Evolutionary conservation across 2,113 vertebrate species (phyloP).

Genomic region (Trachemys scripta): DNA sequence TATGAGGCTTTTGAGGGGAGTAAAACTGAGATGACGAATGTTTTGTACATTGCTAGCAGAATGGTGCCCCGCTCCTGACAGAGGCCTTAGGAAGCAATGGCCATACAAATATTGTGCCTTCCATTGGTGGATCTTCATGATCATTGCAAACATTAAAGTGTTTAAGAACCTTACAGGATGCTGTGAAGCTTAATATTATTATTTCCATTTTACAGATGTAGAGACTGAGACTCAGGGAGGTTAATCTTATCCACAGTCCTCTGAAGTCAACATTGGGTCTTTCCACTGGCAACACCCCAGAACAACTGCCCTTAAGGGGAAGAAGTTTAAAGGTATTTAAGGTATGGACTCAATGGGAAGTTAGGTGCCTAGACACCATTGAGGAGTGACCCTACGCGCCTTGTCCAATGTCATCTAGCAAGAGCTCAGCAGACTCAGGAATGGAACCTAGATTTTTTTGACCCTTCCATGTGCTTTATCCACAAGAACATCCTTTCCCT

Average conservation of each 20-base stretch:
- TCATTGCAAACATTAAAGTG: neutral
- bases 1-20: neutral
- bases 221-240: neutral
- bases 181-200: neutral
- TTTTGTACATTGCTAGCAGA: neutral
- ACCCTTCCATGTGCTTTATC: neutral
- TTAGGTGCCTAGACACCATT: neutral
- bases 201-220: neutral
- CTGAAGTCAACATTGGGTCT: neutral
- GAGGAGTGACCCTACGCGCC: neutral
- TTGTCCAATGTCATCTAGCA: neutral
- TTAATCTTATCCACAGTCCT: neutral
- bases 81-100: neutral
- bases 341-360: rapidly evolving
- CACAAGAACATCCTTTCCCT: neutral
- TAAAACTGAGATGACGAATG: neutral
- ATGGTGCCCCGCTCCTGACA: neutral
- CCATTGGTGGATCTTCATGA: neutral
- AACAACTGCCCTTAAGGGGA: neutral
- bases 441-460: rapidly evolving
- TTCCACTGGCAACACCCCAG: neutral
- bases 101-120: neutral
- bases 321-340: neutral
- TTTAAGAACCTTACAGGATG: neutral
- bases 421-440: neutral